phyloP scores from a whole-genome alignment of 2,113 vertebrate species.

The Grantiella picta region DNA sequence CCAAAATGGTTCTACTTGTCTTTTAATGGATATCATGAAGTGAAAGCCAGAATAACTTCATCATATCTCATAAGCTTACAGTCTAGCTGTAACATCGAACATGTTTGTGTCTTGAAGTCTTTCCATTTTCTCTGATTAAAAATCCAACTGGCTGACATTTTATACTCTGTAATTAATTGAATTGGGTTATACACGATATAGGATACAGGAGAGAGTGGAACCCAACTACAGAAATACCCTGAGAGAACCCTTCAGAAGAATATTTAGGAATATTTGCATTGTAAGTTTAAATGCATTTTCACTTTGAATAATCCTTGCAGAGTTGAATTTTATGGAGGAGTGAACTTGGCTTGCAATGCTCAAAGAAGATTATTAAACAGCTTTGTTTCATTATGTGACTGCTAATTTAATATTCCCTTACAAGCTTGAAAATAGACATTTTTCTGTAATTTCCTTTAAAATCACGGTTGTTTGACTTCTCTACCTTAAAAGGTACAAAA shows the following conservation, averaged over 20 bases:
- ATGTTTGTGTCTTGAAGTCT: not conserved
- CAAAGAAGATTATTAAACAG: not conserved
- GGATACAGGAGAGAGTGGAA: not conserved
- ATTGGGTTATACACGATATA: not conserved
- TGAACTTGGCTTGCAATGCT: not conserved
- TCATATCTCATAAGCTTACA: not conserved
- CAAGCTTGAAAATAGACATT: constrained; percentile 27
- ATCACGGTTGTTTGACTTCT: not conserved
- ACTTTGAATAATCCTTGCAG: not conserved
- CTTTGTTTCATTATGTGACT: constrained; percentile 15
- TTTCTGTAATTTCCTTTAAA: constrained; percentile 12
- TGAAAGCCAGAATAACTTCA: not conserved
- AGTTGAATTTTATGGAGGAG: not conserved
- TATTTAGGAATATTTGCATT: not conserved
- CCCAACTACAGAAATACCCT: not conserved
- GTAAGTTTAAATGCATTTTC: not conserved
- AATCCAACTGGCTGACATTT: not conserved
- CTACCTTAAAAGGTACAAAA: not conserved
- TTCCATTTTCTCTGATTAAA: not conserved
- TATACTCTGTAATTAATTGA: not conserved
- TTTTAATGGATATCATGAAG: not conserved
- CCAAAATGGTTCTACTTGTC: not conserved
- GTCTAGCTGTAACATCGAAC: not conserved
- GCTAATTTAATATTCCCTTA: constrained; percentile 39
- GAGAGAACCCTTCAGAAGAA: not conserved